Evolutionary conservation across 2,797 vertebrate species (phyloP).

Genomic region (Graptemys geographica): DNA sequence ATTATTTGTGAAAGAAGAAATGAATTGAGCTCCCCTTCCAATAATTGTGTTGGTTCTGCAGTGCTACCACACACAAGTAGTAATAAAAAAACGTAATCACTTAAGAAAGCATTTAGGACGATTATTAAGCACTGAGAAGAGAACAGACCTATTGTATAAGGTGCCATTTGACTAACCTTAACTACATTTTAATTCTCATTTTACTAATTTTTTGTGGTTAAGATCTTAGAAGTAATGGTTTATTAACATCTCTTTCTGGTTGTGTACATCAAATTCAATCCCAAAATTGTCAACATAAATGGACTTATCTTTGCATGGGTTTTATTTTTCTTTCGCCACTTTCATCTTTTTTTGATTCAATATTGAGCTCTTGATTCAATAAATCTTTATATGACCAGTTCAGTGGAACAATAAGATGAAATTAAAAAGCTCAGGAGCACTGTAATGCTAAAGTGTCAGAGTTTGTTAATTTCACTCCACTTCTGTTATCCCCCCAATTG

Average conservation of each 20-base stretch:
- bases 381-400: not conserved
- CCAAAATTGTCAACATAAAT: not conserved
- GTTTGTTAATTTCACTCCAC: not conserved
- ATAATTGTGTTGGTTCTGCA: not conserved
- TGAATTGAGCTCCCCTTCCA: not conserved
- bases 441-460: not conserved
- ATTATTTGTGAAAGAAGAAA: not conserved
- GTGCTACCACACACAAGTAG: not conserved
- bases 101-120: not conserved
- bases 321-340: not conserved
- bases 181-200: too few species aligned
- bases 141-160: not conserved
- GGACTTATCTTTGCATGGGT: not conserved
- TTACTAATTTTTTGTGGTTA: too few species aligned
- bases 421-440: accelerated
- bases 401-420: not conserved
- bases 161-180: too few species aligned
- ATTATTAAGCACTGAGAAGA: not conserved
- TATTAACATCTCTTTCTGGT: not conserved
- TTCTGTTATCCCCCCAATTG: not conserved
- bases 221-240: not conserved
- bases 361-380: not conserved
- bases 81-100: not conserved
- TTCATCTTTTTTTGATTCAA: not conserved
- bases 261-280: not conserved